These are phyloP conservation scores for Cordilura impudica DNA, from an alignment of 2,888 invertebrate genomes.

Conservation along the genomic window DNA sequence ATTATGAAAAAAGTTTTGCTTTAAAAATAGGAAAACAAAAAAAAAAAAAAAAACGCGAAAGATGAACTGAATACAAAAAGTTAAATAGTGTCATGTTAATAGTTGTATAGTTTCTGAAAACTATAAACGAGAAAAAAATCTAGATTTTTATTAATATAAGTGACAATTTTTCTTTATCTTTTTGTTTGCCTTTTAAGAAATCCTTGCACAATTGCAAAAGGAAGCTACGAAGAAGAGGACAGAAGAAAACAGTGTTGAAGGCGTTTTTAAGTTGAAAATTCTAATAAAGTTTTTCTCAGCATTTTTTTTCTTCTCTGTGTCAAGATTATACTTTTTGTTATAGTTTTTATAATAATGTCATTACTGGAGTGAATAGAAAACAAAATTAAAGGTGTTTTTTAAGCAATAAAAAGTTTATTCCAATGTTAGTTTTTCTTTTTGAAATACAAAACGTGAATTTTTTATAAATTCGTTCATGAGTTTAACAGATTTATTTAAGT, in stretches of 20 bases:
- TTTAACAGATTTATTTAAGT: too few species aligned
- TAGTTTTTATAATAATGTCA: conserved; percentile 59
- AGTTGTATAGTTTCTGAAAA: conserved; percentile 26
- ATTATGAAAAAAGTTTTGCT: conserved; percentile 42
- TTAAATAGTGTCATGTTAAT: conserved; percentile 57
- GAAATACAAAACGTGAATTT: conserved; percentile 15
- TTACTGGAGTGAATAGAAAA: conserved; percentile 48
- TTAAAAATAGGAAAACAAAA: neutral
- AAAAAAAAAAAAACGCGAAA: conserved; percentile 12
- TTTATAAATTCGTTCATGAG: too few species aligned
- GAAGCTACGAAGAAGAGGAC: conserved; percentile 6
- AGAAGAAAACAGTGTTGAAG: conserved; percentile 36
- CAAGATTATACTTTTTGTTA: conserved; percentile 48
- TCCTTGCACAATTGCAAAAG: neutral
- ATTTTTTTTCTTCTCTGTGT: conserved; percentile 32
- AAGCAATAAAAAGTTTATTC: neutral
- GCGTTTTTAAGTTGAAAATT: conserved; percentile 27
- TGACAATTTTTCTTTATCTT: conserved; percentile 26
- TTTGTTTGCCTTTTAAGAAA: neutral
- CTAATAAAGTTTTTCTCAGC: conserved; percentile 36
- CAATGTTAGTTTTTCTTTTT: neutral
- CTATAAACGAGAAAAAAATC: conserved; percentile 16
- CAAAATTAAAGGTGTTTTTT: conserved; percentile 56
- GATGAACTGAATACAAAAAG: conserved; percentile 47
- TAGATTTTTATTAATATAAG: conserved; percentile 56